phyloP scores from a whole-genome alignment of 2,797 vertebrate species.

The Epinephelus awoara region DNA sequence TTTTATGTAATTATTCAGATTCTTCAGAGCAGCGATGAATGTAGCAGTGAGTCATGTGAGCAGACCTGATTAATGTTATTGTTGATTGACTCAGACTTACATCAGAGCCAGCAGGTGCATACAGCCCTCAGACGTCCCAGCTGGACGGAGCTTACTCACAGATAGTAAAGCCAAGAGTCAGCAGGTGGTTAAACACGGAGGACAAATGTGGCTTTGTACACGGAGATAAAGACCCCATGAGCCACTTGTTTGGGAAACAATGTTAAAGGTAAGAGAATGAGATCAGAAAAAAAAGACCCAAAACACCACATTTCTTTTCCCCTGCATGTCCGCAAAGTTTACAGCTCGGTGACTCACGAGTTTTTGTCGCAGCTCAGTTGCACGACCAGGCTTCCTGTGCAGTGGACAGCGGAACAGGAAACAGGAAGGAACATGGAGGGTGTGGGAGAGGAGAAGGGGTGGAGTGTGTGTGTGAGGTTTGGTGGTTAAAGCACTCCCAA shows the following conservation, averaged over 20 bases:
- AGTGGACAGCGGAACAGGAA: constrained; percentile 80
- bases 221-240: constrained; percentile 64
- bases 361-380: constrained; percentile 59
- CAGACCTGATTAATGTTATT: constrained; percentile 35
- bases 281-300: constrained; percentile 27
- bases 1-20: not conserved
- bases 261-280: constrained; percentile 53
- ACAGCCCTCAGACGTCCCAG: constrained; percentile 50
- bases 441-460: constrained; percentile 58
- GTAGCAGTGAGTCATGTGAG: constrained; percentile 16
- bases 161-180: constrained; percentile 72
- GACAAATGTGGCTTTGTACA: constrained; percentile 76
- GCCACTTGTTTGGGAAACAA: constrained; percentile 75
- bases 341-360: constrained; percentile 65
- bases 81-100: constrained; percentile 48
- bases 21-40: not conserved
- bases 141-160: constrained; percentile 65
- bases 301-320: constrained; percentile 34
- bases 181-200: constrained; percentile 73
- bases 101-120: constrained; percentile 74
- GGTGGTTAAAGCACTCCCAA: constrained; percentile 12
- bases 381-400: constrained; percentile 78
- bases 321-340: constrained; percentile 44
- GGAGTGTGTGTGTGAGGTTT: constrained; percentile 16
- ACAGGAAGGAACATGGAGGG: constrained; percentile 81